Conservation (phyloP, 2,888 invertebrate genomes). For the Brachycybe producta region DNA sequence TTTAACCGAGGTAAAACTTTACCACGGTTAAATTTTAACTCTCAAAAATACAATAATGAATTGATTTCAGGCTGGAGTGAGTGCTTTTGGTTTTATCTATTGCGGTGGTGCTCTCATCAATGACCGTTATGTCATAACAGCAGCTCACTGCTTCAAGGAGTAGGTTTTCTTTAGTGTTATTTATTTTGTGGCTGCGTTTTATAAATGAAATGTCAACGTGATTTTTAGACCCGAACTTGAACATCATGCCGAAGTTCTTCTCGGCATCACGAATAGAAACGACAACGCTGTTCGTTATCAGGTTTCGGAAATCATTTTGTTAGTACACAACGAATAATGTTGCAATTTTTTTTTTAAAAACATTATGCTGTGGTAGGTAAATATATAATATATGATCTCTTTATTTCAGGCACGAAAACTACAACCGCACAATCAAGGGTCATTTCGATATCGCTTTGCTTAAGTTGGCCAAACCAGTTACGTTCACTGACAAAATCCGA, state of each 20-base stretch:
- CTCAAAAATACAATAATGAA: background rate
- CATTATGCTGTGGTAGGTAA: too few relatives aligned
- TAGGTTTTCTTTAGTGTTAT: background rate
- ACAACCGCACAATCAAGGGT: conserved; percentile 4
- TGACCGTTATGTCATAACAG: background rate
- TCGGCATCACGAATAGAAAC: background rate
- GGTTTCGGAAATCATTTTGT: conserved; percentile 1
- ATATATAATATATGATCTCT: background rate
- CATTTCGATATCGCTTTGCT: conserved; percentile 9
- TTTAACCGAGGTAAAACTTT: background rate
- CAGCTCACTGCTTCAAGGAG: conserved; percentile 8
- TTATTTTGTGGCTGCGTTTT: background rate
- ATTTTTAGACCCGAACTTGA: background rate
- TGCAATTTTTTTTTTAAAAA: too few relatives aligned
- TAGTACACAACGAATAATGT: too few relatives aligned
- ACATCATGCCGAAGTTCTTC: background rate
- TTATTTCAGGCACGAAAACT: conserved; percentile 9
- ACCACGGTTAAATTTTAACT: background rate
- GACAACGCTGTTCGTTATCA: background rate
- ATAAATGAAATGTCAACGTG: background rate
- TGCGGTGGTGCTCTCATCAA: conserved; percentile 5
- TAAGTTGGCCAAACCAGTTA: conserved; percentile 8
- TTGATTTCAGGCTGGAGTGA: background rate
- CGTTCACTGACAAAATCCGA: background rate
- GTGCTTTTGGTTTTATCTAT: background rate